Percentiles rank a stretch among this genome's conserved stretches.
Conservation (phyloP, 1,140 invertebrate genomes). For the Drosophila nasuta region DNA sequence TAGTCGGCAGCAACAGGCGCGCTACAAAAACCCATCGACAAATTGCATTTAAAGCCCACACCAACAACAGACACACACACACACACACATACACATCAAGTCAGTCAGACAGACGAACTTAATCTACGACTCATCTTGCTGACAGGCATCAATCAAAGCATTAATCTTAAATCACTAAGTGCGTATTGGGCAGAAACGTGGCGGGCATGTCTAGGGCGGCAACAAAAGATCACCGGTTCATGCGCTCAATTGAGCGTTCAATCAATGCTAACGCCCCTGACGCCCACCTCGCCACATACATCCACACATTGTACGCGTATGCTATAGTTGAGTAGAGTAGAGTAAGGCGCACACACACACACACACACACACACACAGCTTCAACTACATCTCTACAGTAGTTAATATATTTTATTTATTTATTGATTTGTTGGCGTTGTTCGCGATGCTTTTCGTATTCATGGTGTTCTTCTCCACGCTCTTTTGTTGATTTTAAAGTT, state of each 20-base stretch:
- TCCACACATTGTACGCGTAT: neutral
- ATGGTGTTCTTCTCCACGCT: no score
- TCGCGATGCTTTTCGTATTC: no score
- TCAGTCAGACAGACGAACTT: slow-evolving; percentile 33
- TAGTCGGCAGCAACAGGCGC: no score
- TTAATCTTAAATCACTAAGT: slow-evolving; percentile 71
- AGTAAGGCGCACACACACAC: no score
- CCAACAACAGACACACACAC: neutral
- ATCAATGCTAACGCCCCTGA: slow-evolving; percentile 71
- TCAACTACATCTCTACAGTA: no score
- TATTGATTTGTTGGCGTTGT: no score
- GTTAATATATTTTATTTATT: no score
- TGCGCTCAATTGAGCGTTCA: slow-evolving; percentile 79
- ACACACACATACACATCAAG: neutral
- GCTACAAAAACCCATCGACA: no score
- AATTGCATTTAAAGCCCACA: neutral
- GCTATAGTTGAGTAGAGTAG: no score
- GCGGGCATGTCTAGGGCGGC: slow-evolving; percentile 35
- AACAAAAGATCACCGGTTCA: slow-evolving; percentile 73
- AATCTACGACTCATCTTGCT: slow-evolving; percentile 76
- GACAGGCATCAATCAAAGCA: slow-evolving; percentile 79
- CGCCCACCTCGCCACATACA: slow-evolving; percentile 40
- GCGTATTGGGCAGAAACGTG: slow-evolving; percentile 9
- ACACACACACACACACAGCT: no score
- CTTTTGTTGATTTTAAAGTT: no score